Evolutionary conservation across 30 jellyfish, hydroid and myxozoan species (phyloP).

Genomic region (Chrysaora quinquecirrha): DNA sequence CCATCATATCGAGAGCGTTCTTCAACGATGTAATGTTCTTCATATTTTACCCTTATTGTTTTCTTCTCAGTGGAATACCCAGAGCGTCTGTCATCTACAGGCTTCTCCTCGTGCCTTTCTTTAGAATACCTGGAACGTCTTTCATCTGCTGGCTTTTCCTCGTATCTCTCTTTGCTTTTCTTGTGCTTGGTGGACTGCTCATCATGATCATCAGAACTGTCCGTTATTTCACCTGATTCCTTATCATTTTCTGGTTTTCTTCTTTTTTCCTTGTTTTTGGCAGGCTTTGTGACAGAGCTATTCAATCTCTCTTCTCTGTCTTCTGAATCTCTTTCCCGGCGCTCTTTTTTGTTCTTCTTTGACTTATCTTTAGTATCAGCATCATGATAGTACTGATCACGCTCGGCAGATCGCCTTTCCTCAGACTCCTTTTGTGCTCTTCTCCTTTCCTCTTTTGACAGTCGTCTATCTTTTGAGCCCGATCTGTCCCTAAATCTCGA

Average conservation of each 20-base stretch:
- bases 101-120: background rate
- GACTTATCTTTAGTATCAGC: slow-evolving; percentile 9
- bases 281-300: too few species aligned
- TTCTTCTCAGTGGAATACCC: background rate
- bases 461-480: background rate
- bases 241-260: slow-evolving; percentile 39
- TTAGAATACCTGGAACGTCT: background rate
- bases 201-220: slow-evolving; percentile 9
- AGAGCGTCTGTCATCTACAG: background rate
- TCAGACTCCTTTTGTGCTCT: background rate
- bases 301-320: background rate
- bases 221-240: slow-evolving; percentile 68
- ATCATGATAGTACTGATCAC: background rate
- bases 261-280: background rate
- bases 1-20: background rate
- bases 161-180: background rate
- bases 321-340: background rate
- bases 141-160: background rate
- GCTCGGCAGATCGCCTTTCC: background rate
- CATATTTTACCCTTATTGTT: background rate
- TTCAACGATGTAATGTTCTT: background rate
- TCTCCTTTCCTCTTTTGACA: background rate
- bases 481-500: background rate
- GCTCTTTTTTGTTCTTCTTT: background rate
- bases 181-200: background rate